Conservation (phyloP, 2,888 invertebrate species). For the Linyphia triangularis region DNA sequence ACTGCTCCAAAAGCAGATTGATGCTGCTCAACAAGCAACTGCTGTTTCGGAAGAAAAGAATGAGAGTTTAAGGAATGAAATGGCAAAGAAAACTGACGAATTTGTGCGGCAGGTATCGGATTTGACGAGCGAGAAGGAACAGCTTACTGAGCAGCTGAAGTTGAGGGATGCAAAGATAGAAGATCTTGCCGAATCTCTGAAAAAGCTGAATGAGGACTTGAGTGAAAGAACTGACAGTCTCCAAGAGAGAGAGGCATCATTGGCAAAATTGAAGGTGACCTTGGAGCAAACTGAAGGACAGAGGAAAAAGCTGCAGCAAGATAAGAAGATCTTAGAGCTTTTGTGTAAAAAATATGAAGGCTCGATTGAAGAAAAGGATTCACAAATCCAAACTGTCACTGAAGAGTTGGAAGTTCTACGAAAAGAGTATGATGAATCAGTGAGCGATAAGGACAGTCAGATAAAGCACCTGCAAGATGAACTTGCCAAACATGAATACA, state of each 20-base stretch:
- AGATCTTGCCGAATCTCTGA: constrained; percentile 26
- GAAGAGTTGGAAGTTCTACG: constrained; percentile 28
- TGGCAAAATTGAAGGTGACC: neutral
- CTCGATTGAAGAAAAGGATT: constrained; percentile 55
- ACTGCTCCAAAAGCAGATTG: constrained; percentile 28
- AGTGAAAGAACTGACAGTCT: constrained; percentile 12
- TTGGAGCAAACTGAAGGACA: constrained; percentile 50
- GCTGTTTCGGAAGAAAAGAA: constrained; percentile 42
- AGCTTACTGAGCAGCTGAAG: constrained; percentile 38
- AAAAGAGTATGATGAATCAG: constrained; percentile 31
- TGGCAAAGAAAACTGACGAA: constrained; percentile 29
- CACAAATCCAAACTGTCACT: constrained; percentile 20
- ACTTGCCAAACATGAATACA: constrained; percentile 63
- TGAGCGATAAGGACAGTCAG: constrained; percentile 45
- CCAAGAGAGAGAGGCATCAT: neutral
- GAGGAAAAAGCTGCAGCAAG: constrained; percentile 42
- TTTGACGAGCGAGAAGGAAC: constrained; percentile 25
- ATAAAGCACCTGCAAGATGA: constrained; percentile 59
- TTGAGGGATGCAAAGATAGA: constrained; percentile 45
- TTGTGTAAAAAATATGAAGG: constrained; percentile 63
- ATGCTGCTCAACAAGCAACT: constrained; percentile 38
- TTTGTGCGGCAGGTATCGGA: constrained; percentile 34
- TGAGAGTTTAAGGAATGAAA: constrained; percentile 55
- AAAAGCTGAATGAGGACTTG: constrained; percentile 28
- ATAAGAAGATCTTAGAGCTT: constrained; percentile 52